Evolutionary conservation across 2,888 invertebrate genomes (phyloP), one percentile per base, ranked within the genome.

Genomic region (Mechanitis mazaeus): DNA sequence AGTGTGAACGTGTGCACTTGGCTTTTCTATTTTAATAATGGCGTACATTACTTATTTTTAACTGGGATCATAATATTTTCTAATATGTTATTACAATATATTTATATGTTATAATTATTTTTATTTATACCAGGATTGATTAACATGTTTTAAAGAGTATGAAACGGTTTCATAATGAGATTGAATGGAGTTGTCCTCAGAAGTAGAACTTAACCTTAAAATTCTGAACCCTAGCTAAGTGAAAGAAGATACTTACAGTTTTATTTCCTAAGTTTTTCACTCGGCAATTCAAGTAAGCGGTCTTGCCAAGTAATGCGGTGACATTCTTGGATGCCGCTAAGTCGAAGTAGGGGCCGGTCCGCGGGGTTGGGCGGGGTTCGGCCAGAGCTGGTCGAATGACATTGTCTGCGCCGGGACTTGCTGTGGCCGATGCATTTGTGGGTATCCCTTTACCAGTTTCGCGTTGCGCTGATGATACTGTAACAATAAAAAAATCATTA

Each of bases 181-280:
- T 9, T 42, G 9, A 9, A 20, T 20, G 1, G 20, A 42, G 11
- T 42, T 42, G 9, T 42, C 42, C 42, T 42, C 42, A 42, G 42
- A 9, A 42, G 11, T 9, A 42, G 9, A 42, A 7, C 11, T 9
- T 3, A 42, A 2, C 38, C 4, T 38, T 38, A 7, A 38, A 38
- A 38, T 38, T 38, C 38, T 38, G 4, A 38, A 20, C 58, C n/a
- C 53, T 28, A 50, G 20, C 47, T 45, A 20, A 20, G 38, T 28
- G 35, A 54, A n/a, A 33, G 54, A 60, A 50, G 42, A 42, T 57
- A 92, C 95, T 94, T 78, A 97, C 96, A 87, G 97, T 96, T 90
- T 95, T 95, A 91, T 97, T 97, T 70, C 96, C 95, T 81, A 97
- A 91, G 89, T 96, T 96, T 90, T 96, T 96, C 69, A 97, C 96